Evolutionary conservation across 2,888 invertebrate species (phyloP).

Genomic region (Platycnemis pennipes): DNA sequence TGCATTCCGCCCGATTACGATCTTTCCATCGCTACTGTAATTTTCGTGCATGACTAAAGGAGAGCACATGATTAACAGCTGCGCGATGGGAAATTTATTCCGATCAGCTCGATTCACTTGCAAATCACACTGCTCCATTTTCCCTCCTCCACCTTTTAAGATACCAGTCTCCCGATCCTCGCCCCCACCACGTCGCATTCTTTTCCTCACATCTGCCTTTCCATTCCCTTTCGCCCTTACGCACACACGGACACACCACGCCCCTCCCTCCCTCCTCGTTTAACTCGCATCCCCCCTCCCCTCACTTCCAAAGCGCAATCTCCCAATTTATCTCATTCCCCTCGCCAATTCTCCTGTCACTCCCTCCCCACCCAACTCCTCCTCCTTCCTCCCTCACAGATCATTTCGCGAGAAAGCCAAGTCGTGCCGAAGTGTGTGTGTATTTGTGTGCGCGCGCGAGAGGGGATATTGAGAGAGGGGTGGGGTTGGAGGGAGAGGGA

Average conservation of each 20-base stretch:
- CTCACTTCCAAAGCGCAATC: background rate
- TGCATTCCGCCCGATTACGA: conserved; percentile 1
- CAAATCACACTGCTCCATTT: conserved; percentile 36
- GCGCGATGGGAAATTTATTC: conserved; percentile 4
- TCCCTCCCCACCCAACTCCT: background rate
- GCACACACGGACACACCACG: background rate
- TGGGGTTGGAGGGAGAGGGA: background rate
- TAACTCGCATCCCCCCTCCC: background rate
- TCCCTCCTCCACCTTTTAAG: background rate
- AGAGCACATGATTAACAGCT: conserved; percentile 14
- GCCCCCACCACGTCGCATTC: background rate
- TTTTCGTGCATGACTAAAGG: conserved; percentile 11
- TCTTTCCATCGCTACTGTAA: background rate
- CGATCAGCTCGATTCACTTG: background rate
- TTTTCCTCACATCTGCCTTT: conserved; percentile 3
- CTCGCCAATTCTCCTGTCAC: background rate
- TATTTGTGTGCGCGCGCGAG: background rate
- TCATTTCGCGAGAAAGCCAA: background rate
- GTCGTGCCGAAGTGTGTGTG: conserved; percentile 9
- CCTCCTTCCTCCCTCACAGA: background rate
- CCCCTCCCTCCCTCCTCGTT: background rate
- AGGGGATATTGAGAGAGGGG: background rate
- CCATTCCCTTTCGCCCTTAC: background rate
- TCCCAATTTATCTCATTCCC: conserved; percentile 25
- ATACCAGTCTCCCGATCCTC: background rate